A percentile compares a stretch with the other conserved stretches of the same genome.
These are phyloP conservation scores for Bombus ignitus DNA, from an alignment of 1,140 invertebrate genomes.

Conservation along the genomic window DNA sequence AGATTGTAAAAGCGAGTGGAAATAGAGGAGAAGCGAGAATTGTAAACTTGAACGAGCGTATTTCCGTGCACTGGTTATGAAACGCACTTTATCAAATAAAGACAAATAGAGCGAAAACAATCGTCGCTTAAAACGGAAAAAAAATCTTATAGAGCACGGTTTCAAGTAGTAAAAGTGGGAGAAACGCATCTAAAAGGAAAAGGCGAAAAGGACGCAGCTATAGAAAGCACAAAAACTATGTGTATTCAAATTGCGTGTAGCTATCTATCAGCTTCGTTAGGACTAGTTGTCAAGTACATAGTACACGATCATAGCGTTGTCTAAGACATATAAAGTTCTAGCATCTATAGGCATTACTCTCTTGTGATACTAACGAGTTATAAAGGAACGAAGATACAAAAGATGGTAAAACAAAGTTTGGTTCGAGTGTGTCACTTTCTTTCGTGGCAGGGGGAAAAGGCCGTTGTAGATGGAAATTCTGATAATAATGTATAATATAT, in stretches of 20 bases:
- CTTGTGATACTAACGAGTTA: slow-evolving; percentile 76
- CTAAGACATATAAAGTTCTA: slow-evolving; percentile 58
- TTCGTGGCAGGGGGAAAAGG: slow-evolving; percentile 1
- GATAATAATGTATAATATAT: slow-evolving; percentile 20
- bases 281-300: slow-evolving; percentile 22
- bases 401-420: slow-evolving; percentile 66
- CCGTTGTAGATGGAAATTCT: neutral
- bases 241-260: slow-evolving; percentile 6
- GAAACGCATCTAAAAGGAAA: neutral
- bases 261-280: slow-evolving; percentile 42
- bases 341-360: slow-evolving; percentile 45
- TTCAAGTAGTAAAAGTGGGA: neutral
- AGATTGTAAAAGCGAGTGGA: slow-evolving; percentile 5
- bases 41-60: slow-evolving; percentile 33
- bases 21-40: slow-evolving; percentile 1
- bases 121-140: neutral
- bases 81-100: slow-evolving; percentile 46
- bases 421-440: slow-evolving; percentile 55
- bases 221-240: slow-evolving; percentile 41
- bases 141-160: slow-evolving; percentile 6
- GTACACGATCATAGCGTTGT: slow-evolving; percentile 57
- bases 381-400: slow-evolving; percentile 48
- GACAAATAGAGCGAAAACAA: neutral
- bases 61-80: slow-evolving; percentile 65
- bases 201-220: neutral